A percentile compares a stretch with the other conserved stretches of the same genome.
These are phyloP conservation scores for Pyrocoelia pectoralis DNA, from an alignment of 2,888 invertebrate species.

Conservation along the genomic window DNA sequence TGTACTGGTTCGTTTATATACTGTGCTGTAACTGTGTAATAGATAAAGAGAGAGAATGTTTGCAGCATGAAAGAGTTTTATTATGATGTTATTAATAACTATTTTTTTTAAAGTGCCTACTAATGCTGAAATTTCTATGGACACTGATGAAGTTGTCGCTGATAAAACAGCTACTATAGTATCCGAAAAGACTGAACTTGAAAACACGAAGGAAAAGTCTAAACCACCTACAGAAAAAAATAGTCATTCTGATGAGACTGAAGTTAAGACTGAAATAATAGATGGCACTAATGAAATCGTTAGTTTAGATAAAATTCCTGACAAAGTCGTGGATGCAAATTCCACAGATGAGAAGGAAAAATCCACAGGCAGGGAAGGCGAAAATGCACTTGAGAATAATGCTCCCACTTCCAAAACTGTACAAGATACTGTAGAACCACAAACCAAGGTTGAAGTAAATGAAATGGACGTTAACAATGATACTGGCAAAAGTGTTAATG, in stretches of 20 bases:
- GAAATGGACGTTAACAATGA: too few relatives aligned
- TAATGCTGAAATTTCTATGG: slow-evolving; percentile 30
- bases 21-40: too few relatives aligned
- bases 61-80: too few relatives aligned
- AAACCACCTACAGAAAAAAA: slow-evolving; percentile 23
- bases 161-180: slow-evolving; percentile 18
- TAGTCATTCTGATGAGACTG: slow-evolving; percentile 17
- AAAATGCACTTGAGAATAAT: too few relatives aligned
- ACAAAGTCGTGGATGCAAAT: background rate
- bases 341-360: slow-evolving; percentile 15
- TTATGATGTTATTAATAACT: slow-evolving; percentile 5
- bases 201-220: slow-evolving; percentile 24
- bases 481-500: too few relatives aligned
- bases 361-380: slow-evolving; percentile 13
- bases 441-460: too few relatives aligned
- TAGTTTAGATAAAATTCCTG: background rate
- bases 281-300: slow-evolving; percentile 2
- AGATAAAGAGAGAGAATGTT: too few relatives aligned
- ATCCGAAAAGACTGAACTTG: slow-evolving; percentile 36
- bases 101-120: background rate
- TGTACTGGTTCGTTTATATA: too few relatives aligned
- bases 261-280: slow-evolving; percentile 12
- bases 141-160: slow-evolving; percentile 32
- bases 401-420: background rate
- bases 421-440: background rate